Evolutionary conservation across 2,797 vertebrate genomes (phyloP), one percentile per base, ranked within the genome.

Genomic region (Oryzias dopingdopingensis): DNA sequence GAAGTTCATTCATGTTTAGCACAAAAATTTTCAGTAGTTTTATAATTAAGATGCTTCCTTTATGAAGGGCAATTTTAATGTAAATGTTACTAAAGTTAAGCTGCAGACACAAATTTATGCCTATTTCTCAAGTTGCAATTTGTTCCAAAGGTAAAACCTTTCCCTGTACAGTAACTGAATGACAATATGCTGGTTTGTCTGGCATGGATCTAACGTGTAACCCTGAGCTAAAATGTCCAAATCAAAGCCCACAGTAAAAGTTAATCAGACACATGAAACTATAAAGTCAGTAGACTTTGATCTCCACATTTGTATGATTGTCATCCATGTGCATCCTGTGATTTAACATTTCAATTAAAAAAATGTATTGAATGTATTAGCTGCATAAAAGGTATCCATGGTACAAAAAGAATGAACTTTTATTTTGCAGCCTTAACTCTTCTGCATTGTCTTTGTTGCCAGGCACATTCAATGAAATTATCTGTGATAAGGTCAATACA

Each of bases 301-400:
- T 73, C 59, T 56, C 18, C 59, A 40, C 16, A 63, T 40, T 52
- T 53, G 62, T 29, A 24, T 63, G 44, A 56, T 61, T 55, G 42
- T 69, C 43, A 45, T 56, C 14, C 49, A 41, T 74, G 57, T 80
- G 15, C 49, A 70, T 77, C 50, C 24, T 64, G 43, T 76, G 63
- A 77, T 76, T 74, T 48, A 65, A 17, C 49, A 52, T 54, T 70
- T 69, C 62, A 68, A 68, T 42, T 32, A 65, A 52, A 59, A 69
- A 70, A 79, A 77, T 67, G 74, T 82, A 49, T 73, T 73, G 72
- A 82, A 70, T 73, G 64, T 68, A 59, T 72, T 48, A 70, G 67
- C 56, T 76, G 52, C 44, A 58, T 77, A 37, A 37, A 37, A 37
- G 65, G 58, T 74, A 47, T 71, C 40, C 49, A 70, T 62, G 47